Percentiles rank a stretch among this genome's conserved stretches.
phyloP scores from a whole-genome alignment of 2,113 vertebrate species.

The Cromileptes altivelis region DNA sequence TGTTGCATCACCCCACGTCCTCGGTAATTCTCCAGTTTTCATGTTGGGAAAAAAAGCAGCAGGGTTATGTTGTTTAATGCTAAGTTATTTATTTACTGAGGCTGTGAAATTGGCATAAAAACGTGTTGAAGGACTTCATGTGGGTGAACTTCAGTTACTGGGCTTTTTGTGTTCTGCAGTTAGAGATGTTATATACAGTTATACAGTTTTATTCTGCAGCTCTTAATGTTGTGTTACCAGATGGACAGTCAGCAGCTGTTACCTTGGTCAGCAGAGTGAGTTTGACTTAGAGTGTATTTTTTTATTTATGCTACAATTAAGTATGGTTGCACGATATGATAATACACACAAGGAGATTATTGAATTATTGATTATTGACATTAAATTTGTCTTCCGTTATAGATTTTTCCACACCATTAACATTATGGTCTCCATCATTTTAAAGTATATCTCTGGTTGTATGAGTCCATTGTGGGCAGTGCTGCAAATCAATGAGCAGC shows the following conservation, averaged over 20 bases:
- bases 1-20: constrained; percentile 23
- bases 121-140: constrained; percentile 46
- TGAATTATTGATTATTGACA: too few relatives aligned
- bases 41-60: constrained; percentile 21
- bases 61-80: constrained; percentile 26
- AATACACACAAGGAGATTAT: background rate
- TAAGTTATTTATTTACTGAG: constrained; percentile 6
- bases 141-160: constrained; percentile 43
- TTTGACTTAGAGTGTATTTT: background rate
- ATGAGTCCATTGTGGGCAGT: background rate
- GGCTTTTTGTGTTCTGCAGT: constrained; percentile 4
- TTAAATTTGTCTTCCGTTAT: background rate
- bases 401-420: background rate
- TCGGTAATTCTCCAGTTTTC: constrained; percentile 20
- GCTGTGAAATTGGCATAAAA: constrained; percentile 51
- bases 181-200: constrained; percentile 1
- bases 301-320: background rate
- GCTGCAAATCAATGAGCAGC: background rate
- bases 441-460: background rate
- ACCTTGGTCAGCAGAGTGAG: background rate
- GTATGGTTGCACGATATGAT: background rate
- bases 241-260: background rate
- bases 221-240: background rate
- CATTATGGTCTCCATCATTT: background rate
- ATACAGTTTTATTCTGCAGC: background rate